These are phyloP conservation scores for Troglohyphantes excavatus DNA, from an alignment of 2,888 invertebrate genomes.

Conservation along the genomic window DNA sequence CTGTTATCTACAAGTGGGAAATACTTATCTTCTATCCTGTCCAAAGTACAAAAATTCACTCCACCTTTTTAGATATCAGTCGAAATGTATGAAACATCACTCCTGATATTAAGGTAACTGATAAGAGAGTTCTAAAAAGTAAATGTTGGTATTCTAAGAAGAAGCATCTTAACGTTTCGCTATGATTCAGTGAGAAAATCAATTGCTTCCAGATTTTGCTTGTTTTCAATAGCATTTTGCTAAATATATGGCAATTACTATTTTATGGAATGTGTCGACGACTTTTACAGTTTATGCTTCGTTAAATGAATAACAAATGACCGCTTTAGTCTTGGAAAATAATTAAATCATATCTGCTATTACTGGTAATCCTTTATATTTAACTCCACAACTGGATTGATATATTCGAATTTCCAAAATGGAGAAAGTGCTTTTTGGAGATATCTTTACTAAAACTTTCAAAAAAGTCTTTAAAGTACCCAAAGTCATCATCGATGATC, in stretches of 20 bases:
- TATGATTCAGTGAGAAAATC: too few relatives aligned
- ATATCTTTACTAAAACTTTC: constrained; percentile 71
- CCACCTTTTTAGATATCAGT: constrained; percentile 49
- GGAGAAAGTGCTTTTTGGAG: constrained; percentile 76
- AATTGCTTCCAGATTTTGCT: too few relatives aligned
- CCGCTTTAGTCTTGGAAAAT: too few relatives aligned
- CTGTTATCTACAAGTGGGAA: constrained; percentile 54
- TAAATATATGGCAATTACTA: background rate
- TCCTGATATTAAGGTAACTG: constrained; percentile 34
- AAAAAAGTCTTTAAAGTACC: constrained; percentile 59
- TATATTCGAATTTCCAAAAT: constrained; percentile 26
- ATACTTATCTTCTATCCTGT: constrained; percentile 29
- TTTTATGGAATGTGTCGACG: background rate
- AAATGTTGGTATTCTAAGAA: background rate
- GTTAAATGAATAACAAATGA: too few relatives aligned
- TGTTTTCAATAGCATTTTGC: background rate
- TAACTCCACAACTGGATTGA: background rate
- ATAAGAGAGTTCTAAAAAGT: constrained; percentile 19
- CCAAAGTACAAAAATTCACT: constrained; percentile 65
- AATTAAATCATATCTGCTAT: too few relatives aligned
- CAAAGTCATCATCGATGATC: constrained; percentile 89
- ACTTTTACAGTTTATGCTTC: too few relatives aligned
- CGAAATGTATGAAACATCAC: background rate
- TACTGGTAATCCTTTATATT: too few relatives aligned
- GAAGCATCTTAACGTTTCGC: too few relatives aligned